Evolutionary conservation across 2,888 invertebrate species (phyloP), one percentile per base, ranked within the genome.

Genomic region (Mythimna lalbum): DNA sequence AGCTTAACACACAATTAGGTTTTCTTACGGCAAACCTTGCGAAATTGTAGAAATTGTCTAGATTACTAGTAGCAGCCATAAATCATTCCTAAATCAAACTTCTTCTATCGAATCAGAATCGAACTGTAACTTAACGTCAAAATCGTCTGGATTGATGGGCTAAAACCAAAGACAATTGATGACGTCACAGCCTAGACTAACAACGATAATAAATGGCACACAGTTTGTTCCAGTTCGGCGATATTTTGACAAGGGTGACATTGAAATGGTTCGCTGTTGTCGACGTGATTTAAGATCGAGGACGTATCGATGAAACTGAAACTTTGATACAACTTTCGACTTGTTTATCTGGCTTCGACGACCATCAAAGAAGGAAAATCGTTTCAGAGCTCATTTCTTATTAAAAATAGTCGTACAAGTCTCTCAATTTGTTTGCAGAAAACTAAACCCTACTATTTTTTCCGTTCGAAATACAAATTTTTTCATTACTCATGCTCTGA

Each of bases 81-180:
- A 39, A 31, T 36, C 49, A 27, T 43, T 52, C 47, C 23, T 23
- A 36, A 21, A 49, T n/a, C 17, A 55, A n/a, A 19, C 47, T 39
- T 6, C 0, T 19, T 17, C 14, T 1, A 43, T 31, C 57, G 17
- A 69, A 21, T 53, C 19, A n/a, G 4, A 61, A 21, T 19, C 10
- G 21, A 77, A 70, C 60, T 31, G 12, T 76, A 52, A 52, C 36
- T 9, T 53, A 53, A 62, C 17, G 61, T 71, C 78, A 77, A 52
- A 69, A 57, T 43, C 36, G 23, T 23, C 33, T 23, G 31, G 61
- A 76, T 64, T 71, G 72, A 71, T 76, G 0, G 43, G 39, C 53
- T n/a, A 17, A 6, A 62, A 64, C 27, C 47, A 52, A 31, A 62
- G 72, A 50, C 61, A 19, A 69, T 53, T 43, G 43, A 65, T 57